Evolutionary conservation across 2,888 invertebrate genomes (phyloP), one percentile per base, ranked within the genome.

Genomic region (Blastobasis lacticolella): DNA sequence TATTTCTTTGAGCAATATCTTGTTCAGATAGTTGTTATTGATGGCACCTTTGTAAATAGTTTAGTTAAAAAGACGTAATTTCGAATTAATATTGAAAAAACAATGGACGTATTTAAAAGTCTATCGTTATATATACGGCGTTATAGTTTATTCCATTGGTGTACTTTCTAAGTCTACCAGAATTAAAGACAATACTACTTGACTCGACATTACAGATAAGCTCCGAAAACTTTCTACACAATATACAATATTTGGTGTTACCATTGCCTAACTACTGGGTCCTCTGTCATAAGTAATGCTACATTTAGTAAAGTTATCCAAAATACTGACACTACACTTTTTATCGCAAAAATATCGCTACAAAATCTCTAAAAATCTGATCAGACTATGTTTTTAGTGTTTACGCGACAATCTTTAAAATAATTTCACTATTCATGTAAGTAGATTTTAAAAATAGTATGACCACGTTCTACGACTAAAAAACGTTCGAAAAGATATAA

Each of bases 161-260:
- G 62, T 66, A 60, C 43, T 61, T 57, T 53, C 5, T 6, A 6
- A 49, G n/a, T 45, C 40, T 50, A 44, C 42, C 38, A 50, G 48
- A 45, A 49, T 47, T 46, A 49, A 37, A 41, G 6, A 9, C 6
- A 23, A 23, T 60, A 62, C 58, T 57, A 65, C 54, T 67, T 69
- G 63, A 68, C 66, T 66, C 62, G 71, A 73, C 66, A 57, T 50
- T 69, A 67, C 61, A 71, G 69, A 75, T 84, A 85, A 84, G 85
- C 86, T 86, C 84, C 80, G 72, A 71, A 66, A 66, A 67, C 65
- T 76, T 81, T 78, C 70, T 66, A 61, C 54, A 56, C 57, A 56
- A 67, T 77, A 74, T 73, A 78, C 5, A 76, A 76, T 82, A 78
- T 78, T 86, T 85, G 87, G 87, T 86, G 86, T 87, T 69, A 69